Evolutionary conservation across 2,888 invertebrate genomes (phyloP), one percentile per base, ranked within the genome.

Genomic region (Heteromurus nitidus): DNA sequence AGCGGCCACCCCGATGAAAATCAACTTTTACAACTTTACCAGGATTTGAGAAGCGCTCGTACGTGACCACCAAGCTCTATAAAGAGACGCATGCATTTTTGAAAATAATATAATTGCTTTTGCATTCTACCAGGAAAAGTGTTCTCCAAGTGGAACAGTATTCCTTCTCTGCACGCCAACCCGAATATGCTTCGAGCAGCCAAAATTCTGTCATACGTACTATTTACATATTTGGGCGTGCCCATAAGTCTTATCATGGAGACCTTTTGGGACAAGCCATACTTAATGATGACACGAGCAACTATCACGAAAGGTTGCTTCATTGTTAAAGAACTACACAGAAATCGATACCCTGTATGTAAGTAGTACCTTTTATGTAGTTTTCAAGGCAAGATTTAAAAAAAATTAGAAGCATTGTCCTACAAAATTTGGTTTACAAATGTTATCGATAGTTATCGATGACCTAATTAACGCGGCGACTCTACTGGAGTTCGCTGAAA

Each of bases 311-410:
- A 75, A 44, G 75, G 50, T 2, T 22, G 24, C 0, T 74, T 53
- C 64, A 65, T 81, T 26, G 81, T 81, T 50, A 74, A 75, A 13
- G 81, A 81, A 20, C 70, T 81, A 11, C 81, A 81, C 64, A 26
- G 62, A 53, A 81, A 75, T 30, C 47, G 81, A 18, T 81, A 81
- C 20, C 74, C 81, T 18, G 30, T 81, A 28, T 67, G 73, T 74
- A 65, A 7, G 11, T 50, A n/a, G 5, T n/a, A 50, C n/a, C n/a
- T 50, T 50, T 50, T 50, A 50, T 50, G n/a, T n/a, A n/a, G n/a
- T n/a, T n/a, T n/a, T n/a, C n/a, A n/a, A n/a, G n/a, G n/a, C n/a
- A n/a, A n/a, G n/a, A n/a, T n/a, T n/a, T n/a, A n/a, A n/a, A n/a
- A n/a, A n/a, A n/a, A n/a, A n/a, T n/a, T n/a, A n/a, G n/a, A n/a